phyloP scores from a whole-genome alignment of 2,113 vertebrate genomes.

The Diadophis punctatus region DNA sequence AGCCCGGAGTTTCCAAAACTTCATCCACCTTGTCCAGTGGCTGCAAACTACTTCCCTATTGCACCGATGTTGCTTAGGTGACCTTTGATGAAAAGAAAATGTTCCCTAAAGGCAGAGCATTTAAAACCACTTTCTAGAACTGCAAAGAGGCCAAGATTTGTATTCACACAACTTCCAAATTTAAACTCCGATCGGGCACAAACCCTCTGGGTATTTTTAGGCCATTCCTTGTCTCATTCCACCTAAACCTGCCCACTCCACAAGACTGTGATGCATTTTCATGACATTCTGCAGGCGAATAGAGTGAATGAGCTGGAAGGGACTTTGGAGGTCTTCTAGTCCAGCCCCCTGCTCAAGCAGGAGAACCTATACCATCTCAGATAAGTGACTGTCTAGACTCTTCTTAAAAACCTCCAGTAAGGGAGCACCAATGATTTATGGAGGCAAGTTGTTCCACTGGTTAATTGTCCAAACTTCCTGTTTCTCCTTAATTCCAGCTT shows the following conservation, averaged over 20 bases:
- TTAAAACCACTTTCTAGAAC: neutral
- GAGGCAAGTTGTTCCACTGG: too few relatives aligned
- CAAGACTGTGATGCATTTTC: neutral
- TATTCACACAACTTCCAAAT: neutral
- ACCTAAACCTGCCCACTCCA: neutral
- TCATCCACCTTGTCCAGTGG: neutral
- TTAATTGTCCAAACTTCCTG: too few relatives aligned
- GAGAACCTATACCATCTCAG: too few relatives aligned
- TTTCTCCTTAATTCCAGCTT: too few relatives aligned
- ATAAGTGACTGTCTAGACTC: too few relatives aligned
- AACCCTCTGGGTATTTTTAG: neutral
- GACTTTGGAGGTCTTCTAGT: too few relatives aligned
- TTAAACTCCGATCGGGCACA: neutral
- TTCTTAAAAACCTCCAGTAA: too few relatives aligned
- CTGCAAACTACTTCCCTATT: neutral
- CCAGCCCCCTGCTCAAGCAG: too few relatives aligned
- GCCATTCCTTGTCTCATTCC: neutral
- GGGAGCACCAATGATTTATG: too few relatives aligned
- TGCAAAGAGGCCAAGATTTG: neutral
- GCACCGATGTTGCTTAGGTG: neutral
- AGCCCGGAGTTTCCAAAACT: neutral
- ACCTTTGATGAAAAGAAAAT: neutral
- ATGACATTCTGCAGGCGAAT: neutral
- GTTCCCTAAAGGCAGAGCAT: neutral
- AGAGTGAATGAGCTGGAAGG: too few relatives aligned